Percentiles rank a stretch among this genome's conserved stretches.
Evolutionary conservation across 2,888 invertebrate species (phyloP).

Genomic region (Emmelina monodactyla): DNA sequence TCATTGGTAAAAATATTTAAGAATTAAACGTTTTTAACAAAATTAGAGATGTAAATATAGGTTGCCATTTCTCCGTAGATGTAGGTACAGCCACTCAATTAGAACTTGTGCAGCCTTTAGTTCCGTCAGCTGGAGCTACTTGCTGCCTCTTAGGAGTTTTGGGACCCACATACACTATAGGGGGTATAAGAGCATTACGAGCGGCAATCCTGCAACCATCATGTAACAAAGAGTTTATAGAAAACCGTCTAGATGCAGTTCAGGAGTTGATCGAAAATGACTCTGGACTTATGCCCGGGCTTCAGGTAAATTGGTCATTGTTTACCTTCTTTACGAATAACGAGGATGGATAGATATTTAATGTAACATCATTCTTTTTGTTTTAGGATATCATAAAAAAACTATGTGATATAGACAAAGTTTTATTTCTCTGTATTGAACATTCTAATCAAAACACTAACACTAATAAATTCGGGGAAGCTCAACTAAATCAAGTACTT

Average conservation of each 20-base stretch:
- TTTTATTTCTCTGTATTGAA: constrained; percentile 67
- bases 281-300: constrained; percentile 65
- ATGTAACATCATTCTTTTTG: background rate
- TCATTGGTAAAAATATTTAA: constrained; percentile 72
- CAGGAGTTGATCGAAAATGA: constrained; percentile 77
- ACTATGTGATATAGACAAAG: constrained; percentile 80
- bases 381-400: constrained; percentile 69
- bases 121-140: constrained; percentile 45
- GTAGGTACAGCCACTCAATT: constrained; percentile 80
- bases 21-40: background rate
- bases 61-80: constrained; percentile 65
- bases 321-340: background rate
- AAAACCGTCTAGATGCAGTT: constrained; percentile 75
- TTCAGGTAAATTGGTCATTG: constrained; percentile 62
- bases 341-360: background rate
- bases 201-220: constrained; percentile 84
- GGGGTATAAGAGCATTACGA: constrained; percentile 81
- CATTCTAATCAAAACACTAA: constrained; percentile 44
- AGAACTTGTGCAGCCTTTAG: constrained; percentile 71
- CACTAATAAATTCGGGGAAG: constrained; percentile 68
- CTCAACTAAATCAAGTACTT: constrained; percentile 79
- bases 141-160: constrained; percentile 51
- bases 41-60: background rate
- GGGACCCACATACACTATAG: constrained; percentile 53
- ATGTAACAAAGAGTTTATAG: constrained; percentile 71